Base-by-base conservation (phyloP, 2,888 invertebrate genomes). In the Euzophera pinguis region DNA sequence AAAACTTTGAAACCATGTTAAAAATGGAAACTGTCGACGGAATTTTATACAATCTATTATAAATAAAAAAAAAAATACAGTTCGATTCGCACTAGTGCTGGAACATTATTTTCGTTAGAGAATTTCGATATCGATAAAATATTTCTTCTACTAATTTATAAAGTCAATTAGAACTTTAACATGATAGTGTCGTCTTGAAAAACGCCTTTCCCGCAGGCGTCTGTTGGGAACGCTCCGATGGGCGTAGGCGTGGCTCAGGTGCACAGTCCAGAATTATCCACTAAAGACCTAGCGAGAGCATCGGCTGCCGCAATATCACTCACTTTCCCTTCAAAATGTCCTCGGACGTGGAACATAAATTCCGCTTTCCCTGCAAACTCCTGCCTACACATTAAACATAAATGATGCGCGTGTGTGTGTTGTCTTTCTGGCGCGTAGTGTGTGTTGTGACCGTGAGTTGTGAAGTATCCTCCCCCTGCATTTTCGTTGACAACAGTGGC, bases 301-400 rank as follows among this genome's bases (percentile, higher is more conserved):
- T 91, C 91, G 1, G 91, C 91, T 0, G 91, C 90, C 1, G 91
- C 87, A 47, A 91, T 87, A 59, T 91, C 91, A 49, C 81, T 86
- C 63, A 90, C 90, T 72, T 89, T 91, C 5, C 91, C 91, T 65
- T 93, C 93, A 61, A 93, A 93, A 67, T 94, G 93, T 14, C 93
- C 92, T 60, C 93, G 81, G 12, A 94, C 92, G 69, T 94, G 93
- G 77, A 93, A 93, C 92, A 93, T 93, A 70, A 93, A 93, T 71
- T 94, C 93, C 0, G 93, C 91, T 72, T 93, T 93, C 12, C 93
- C 92, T 13, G 91, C 91, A 72, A 93, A 93, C 75, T 93, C 93
- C 52, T 93, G 92, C 17, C 93, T 85, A 60, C 93, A 93, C 91
- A 93, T 92, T 55, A 93, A 89, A 64, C 93, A 94, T 48, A 92